These are phyloP conservation scores for Stratiomys singularior DNA, from an alignment of 2,888 invertebrate genomes.

Conservation along the genomic window DNA sequence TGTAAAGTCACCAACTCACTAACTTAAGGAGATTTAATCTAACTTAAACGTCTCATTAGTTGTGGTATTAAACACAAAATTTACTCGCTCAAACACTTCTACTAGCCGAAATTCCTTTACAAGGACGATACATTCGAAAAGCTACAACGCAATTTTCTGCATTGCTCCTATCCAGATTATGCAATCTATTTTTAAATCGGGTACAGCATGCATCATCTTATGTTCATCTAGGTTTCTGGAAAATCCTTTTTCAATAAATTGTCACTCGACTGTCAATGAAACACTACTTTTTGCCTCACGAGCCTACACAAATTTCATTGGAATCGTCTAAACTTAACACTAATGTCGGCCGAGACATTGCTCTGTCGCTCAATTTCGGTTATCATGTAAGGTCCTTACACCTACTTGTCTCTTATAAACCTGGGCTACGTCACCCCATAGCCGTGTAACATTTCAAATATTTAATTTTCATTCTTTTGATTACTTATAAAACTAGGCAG, in stretches of 20 bases:
- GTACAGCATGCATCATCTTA: too few species aligned
- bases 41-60: constrained; percentile 3
- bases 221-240: too few species aligned
- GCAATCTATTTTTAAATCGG: too few species aligned
- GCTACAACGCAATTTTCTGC: too few species aligned
- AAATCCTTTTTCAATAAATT: too few species aligned
- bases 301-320: too few species aligned
- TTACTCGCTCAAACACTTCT: not conserved
- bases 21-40: constrained; percentile 22
- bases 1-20: not conserved
- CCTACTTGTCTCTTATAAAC: not conserved
- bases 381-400: not conserved
- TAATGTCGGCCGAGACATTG: not conserved
- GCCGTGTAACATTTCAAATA: not conserved
- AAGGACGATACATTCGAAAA: too few species aligned
- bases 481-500: constrained; percentile 51
- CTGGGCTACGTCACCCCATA: not conserved
- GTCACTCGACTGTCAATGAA: too few species aligned
- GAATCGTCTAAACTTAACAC: not conserved
- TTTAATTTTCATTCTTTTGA: constrained; percentile 24
- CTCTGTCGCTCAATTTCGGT: not conserved
- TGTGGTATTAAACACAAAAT: not conserved
- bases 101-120: too few species aligned
- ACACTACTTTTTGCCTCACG: too few species aligned
- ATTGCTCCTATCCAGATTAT: too few species aligned